A percentile compares a stretch with the other conserved stretches of the same genome.
These are phyloP conservation scores for Lepidocolaptes lacrymiger DNA, from an alignment of 2,797 vertebrate genomes.

Conservation along the genomic window DNA sequence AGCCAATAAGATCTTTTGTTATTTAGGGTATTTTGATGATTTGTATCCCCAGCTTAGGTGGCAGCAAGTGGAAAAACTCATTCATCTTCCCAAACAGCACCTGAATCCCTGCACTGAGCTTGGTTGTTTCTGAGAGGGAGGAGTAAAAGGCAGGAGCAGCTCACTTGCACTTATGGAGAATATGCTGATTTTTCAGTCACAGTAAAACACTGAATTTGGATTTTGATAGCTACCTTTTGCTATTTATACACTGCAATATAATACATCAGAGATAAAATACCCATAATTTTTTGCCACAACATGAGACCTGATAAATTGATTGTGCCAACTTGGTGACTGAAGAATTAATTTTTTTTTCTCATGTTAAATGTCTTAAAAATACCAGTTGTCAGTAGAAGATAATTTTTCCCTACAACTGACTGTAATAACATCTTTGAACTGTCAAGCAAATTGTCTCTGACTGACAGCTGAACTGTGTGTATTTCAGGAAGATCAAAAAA, in stretches of 20 bases:
- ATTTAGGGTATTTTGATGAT: background rate
- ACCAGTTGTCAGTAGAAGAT: slow-evolving; percentile 38
- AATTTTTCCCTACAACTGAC: background rate
- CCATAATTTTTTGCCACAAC: slow-evolving; percentile 10
- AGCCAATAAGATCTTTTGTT: background rate
- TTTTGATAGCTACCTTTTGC: slow-evolving; percentile 8
- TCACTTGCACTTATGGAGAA: background rate
- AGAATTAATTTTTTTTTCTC: slow-evolving; percentile 24
- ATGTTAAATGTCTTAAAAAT: slow-evolving; percentile 41
- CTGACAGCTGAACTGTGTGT: slow-evolving; percentile 32
- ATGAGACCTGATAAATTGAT: slow-evolving; percentile 6
- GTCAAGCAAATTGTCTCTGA: slow-evolving; percentile 10
- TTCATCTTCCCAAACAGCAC: background rate
- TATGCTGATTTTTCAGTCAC: background rate
- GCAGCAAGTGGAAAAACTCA: background rate
- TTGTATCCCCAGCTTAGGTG: background rate
- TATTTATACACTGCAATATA: slow-evolving; percentile 11
- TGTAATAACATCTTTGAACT: slow-evolving; percentile 55
- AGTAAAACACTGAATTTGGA: background rate
- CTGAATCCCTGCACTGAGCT: background rate
- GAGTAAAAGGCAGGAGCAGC: background rate
- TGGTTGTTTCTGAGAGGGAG: background rate
- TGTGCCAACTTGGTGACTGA: slow-evolving; percentile 7
- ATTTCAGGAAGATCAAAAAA: slow-evolving; percentile 31
- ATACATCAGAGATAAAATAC: slow-evolving; percentile 17